These are phyloP conservation scores for Sebastes baramenuke DNA, from an alignment of 2,797 vertebrate species.

Conservation along the genomic window DNA sequence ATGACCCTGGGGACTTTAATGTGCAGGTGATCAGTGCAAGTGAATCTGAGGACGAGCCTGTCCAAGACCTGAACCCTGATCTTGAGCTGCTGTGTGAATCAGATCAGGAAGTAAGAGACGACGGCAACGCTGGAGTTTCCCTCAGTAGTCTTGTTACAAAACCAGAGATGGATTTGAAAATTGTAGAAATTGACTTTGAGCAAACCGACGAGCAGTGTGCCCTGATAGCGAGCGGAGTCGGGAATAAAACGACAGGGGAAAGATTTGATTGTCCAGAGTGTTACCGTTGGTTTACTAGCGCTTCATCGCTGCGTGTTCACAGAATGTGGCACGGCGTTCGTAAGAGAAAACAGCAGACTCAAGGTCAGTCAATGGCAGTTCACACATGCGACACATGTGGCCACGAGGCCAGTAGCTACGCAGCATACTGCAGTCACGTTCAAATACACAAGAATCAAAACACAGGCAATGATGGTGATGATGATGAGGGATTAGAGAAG, in stretches of 20 bases:
- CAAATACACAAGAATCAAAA: slow-evolving; percentile 62
- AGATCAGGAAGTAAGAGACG: slow-evolving; percentile 75
- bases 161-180: slow-evolving; percentile 78
- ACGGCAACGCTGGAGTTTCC: slow-evolving; percentile 30
- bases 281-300: slow-evolving; percentile 77
- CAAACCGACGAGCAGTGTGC: slow-evolving; percentile 40
- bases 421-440: slow-evolving; percentile 62
- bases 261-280: slow-evolving; percentile 81
- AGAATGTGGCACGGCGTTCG: slow-evolving; percentile 79
- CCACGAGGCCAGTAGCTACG: slow-evolving; percentile 62
- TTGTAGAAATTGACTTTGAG: slow-evolving; percentile 80
- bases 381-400: slow-evolving; percentile 69
- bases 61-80: slow-evolving; percentile 73
- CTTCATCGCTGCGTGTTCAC: slow-evolving; percentile 79
- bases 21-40: slow-evolving; percentile 81
- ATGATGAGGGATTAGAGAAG: slow-evolving; percentile 62
- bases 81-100: slow-evolving; percentile 82
- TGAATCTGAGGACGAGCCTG: slow-evolving; percentile 71
- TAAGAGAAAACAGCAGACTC: slow-evolving; percentile 66
- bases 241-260: slow-evolving; percentile 22
- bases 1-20: slow-evolving; percentile 73
- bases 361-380: slow-evolving; percentile 65
- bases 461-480: slow-evolving; percentile 32
- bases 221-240: neutral
- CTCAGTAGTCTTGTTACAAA: slow-evolving; percentile 45